These are phyloP conservation scores for Phocoena sinus DNA, from an alignment of 2,113 vertebrate genomes.

Conservation along the genomic window DNA sequence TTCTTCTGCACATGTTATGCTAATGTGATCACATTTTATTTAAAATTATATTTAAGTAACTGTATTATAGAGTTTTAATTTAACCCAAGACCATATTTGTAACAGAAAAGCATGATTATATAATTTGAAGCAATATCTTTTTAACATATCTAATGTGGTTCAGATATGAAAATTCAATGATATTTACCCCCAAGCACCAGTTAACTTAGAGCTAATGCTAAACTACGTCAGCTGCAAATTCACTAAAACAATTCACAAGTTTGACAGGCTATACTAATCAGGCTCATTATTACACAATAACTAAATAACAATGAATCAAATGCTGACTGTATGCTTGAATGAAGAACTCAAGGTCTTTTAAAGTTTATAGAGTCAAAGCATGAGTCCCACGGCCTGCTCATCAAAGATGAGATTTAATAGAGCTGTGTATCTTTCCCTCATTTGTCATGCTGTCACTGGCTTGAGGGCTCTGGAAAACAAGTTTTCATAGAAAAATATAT, in stretches of 20 bases:
- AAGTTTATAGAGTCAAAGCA: slow-evolving; percentile 66
- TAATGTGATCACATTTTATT: not conserved
- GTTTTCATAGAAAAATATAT: not conserved
- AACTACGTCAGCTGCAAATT: not conserved
- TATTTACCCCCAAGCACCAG: not conserved
- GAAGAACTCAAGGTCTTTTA: slow-evolving; percentile 49
- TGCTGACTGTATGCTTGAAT: slow-evolving; percentile 71
- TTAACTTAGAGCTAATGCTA: not conserved
- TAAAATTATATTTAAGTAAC: not conserved
- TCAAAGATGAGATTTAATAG: slow-evolving; percentile 63
- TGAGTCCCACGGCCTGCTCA: slow-evolving; percentile 62
- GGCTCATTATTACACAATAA: slow-evolving; percentile 58
- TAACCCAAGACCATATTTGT: not conserved
- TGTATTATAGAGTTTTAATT: not conserved
- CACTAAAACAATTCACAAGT: slow-evolving; percentile 36
- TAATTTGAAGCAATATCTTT: not conserved
- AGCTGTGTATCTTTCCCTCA: slow-evolving; percentile 69
- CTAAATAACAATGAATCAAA: slow-evolving; percentile 25
- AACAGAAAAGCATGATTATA: not conserved
- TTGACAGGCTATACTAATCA: slow-evolving; percentile 66
- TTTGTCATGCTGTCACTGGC: slow-evolving; percentile 77
- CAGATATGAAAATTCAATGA: not conserved
- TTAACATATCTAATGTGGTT: not conserved
- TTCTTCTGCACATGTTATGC: not conserved
- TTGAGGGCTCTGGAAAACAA: slow-evolving; percentile 56